These are phyloP conservation scores for Bicyclus anynana DNA, from an alignment of 1,140 invertebrate species.

Conservation along the genomic window DNA sequence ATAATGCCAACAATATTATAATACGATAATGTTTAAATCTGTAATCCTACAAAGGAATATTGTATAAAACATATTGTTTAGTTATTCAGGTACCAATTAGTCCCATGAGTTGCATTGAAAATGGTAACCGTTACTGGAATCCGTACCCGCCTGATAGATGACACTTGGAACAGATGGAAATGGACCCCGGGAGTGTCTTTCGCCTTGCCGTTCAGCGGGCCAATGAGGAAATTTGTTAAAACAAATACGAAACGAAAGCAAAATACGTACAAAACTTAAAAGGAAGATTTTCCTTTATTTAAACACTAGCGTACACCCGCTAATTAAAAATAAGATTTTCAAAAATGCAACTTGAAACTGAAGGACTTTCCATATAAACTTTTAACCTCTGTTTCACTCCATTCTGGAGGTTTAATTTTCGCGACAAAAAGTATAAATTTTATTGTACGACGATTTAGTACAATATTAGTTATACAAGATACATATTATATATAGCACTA, in stretches of 20 bases:
- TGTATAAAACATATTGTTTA: constrained; percentile 13
- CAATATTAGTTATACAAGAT: too few relatives aligned
- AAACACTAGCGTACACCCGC: too few relatives aligned
- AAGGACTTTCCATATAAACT: too few relatives aligned
- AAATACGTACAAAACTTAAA: background rate
- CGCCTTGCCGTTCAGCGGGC: constrained; percentile 61
- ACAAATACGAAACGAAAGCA: constrained; percentile 18
- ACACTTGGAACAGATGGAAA: constrained; percentile 60
- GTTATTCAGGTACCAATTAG: constrained; percentile 36
- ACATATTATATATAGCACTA: too few relatives aligned
- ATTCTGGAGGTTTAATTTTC: too few relatives aligned
- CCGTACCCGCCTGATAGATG: constrained; percentile 60
- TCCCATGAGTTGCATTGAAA: constrained; percentile 55
- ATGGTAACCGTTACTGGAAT: constrained; percentile 51
- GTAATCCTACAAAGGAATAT: background rate
- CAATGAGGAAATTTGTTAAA: constrained; percentile 58
- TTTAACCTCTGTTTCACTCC: too few relatives aligned
- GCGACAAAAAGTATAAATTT: too few relatives aligned
- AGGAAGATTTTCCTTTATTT: background rate
- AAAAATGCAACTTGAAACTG: too few relatives aligned
- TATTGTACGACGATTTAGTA: too few relatives aligned
- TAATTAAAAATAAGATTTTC: too few relatives aligned
- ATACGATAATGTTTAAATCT: too few relatives aligned
- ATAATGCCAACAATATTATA: too few relatives aligned
- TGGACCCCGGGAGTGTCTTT: constrained; percentile 62